Conservation (phyloP, 1,140 invertebrate species). For the Bombus superbus region DNA sequence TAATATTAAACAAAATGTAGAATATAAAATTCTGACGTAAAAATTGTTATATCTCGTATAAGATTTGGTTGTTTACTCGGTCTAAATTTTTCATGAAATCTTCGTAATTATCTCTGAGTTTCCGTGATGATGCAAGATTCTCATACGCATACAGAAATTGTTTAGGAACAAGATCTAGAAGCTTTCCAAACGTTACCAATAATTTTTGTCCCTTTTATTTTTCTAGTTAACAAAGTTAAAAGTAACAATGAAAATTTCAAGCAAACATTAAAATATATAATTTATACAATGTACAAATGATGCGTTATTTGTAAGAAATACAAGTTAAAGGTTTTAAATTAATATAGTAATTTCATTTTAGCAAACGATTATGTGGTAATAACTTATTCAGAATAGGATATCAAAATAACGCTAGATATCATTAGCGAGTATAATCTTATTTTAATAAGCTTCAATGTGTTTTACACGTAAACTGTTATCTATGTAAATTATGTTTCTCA, state of each 20-base stretch:
- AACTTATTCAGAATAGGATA: background rate
- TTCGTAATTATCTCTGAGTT: constrained; percentile 19
- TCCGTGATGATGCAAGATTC: constrained; percentile 11
- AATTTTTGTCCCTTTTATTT: no score
- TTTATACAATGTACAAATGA: background rate
- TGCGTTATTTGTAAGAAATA: background rate
- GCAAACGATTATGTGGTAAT: background rate
- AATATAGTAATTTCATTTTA: background rate
- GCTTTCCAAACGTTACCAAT: background rate
- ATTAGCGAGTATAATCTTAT: background rate
- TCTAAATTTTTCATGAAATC: constrained; percentile 1
- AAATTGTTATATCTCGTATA: background rate
- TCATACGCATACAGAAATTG: background rate
- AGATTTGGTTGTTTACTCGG: constrained; percentile 18
- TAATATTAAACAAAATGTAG: background rate
- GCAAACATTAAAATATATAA: background rate
- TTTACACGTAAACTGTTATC: background rate
- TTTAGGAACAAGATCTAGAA: background rate
- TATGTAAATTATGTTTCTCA: background rate
- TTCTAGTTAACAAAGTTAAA: no score
- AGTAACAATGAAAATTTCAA: background rate
- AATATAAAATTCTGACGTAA: background rate
- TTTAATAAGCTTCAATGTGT: background rate
- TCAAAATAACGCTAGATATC: background rate
- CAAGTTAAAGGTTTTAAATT: background rate